Percentiles rank a stretch among this genome's conserved stretches.
phyloP scores from a whole-genome alignment of 1,140 invertebrate species.

The Eupristina koningsbergeri region DNA sequence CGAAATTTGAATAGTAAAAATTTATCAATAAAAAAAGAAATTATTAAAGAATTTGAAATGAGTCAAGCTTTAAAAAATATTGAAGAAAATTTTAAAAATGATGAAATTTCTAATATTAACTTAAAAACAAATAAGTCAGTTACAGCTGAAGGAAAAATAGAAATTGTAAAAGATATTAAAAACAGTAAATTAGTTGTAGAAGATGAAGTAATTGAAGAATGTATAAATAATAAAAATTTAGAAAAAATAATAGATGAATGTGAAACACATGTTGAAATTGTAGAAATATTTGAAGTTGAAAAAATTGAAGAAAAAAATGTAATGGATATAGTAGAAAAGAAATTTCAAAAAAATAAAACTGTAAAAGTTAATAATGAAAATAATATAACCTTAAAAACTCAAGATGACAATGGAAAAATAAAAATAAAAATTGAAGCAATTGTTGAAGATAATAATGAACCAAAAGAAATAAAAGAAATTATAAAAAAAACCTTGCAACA shows the following conservation, averaged over 20 bases:
- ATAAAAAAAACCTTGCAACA: constrained; percentile 26
- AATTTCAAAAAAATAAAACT: constrained; percentile 28
- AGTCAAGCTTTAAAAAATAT: constrained; percentile 66
- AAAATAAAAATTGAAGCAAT: constrained; percentile 13
- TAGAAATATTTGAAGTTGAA: constrained; percentile 68
- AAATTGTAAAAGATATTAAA: constrained; percentile 18
- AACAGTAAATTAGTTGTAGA: constrained; percentile 21
- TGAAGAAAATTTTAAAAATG: constrained; percentile 28
- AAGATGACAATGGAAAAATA: constrained; percentile 11
- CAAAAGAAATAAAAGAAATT: constrained; percentile 3
- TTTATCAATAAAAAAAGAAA: constrained; percentile 69
- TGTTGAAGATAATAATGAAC: constrained; percentile 15
- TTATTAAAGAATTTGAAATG: constrained; percentile 71
- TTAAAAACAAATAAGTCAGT: neutral
- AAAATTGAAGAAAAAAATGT: constrained; percentile 50
- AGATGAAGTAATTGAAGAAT: constrained; percentile 24
- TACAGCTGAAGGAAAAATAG: constrained; percentile 18
- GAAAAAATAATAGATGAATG: constrained; percentile 42
- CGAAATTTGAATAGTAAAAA: constrained; percentile 61
- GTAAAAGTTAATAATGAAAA: neutral
- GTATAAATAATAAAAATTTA: constrained; percentile 20
- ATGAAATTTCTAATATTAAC: constrained; percentile 40
- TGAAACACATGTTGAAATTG: constrained; percentile 63
- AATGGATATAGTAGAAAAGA: constrained; percentile 15
- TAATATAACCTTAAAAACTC: constrained; percentile 6